Evolutionary conservation across 2,888 invertebrate genomes (phyloP), one percentile per base, ranked within the genome.

Genomic region (Machimus atricapillus): DNA sequence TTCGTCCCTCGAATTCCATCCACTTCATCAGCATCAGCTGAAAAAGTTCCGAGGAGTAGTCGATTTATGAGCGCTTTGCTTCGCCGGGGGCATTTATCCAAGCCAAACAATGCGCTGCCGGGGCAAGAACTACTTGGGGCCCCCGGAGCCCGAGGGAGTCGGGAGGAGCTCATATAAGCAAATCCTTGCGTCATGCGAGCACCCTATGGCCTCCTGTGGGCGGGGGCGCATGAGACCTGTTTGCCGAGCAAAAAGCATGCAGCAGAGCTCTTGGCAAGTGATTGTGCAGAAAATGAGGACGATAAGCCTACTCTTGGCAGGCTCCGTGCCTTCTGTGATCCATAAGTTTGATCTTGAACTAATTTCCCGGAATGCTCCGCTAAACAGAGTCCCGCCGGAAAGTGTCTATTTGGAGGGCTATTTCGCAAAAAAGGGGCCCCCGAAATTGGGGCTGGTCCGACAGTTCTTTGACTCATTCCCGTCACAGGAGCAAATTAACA

Each of bases 301-400:
- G 37, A 76, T 76, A 76, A 16, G 76, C 40, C 1, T 16, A 16
- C 34, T 76, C 76, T 19, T 37, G 76, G 76, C 37, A 76, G 76
- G 19, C 14, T 34, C n/a, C 37, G 8, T 76, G n/a, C n/a, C 7
- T 76, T 40, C 16, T 37, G n/a, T 37, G 27, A n/a, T 27, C 37
- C 37, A 34, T 76, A 76, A 16, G 34, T 40, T 66, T 76, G 76
- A 76, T 76, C 76, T 76, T 76, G 76, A 76, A 76, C 76, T 76
- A 34, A 76, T 76, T 76, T 16, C 6, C 76, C 76, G 37, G 16
- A 40, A 16, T 3, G 9, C n/a, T 66, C 12, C 27, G 0, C 12
- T 19, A 2, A 66, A 66, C 23, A 58, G n/a, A 23, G 9, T 1
- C 1, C 58, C 58, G n/a, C 23, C 23, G 23, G 23, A n/a, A 58